These are phyloP conservation scores for Eucera pruinosa DNA, from an alignment of 2,888 invertebrate species.

Conservation along the genomic window DNA sequence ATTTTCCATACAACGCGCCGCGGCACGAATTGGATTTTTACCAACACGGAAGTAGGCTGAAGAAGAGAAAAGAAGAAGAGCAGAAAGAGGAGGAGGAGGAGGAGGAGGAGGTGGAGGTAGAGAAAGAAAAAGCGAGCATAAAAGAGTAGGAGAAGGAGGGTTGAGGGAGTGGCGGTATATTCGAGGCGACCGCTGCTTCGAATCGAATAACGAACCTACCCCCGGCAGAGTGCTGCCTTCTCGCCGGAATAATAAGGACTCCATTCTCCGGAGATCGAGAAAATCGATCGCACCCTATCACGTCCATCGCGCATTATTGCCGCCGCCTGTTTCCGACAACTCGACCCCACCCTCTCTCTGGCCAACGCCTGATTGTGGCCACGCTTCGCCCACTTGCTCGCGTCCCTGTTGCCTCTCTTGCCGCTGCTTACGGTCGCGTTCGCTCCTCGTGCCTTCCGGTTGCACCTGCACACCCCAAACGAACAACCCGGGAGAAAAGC, in stretches of 20 bases:
- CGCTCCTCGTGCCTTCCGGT: conserved; percentile 26
- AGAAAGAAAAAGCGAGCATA: conserved; percentile 12
- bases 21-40: conserved; percentile 64
- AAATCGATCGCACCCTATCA: conserved; percentile 69
- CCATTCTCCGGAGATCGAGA: conserved; percentile 66
- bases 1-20: conserved; percentile 51
- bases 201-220: conserved; percentile 69
- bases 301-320: conserved; percentile 71
- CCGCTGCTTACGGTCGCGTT: conserved; percentile 9
- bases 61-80: conserved; percentile 28
- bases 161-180: conserved; percentile 19
- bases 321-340: conserved; percentile 71
- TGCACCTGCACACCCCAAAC: conserved; percentile 2
- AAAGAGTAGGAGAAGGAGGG: conserved; percentile 21
- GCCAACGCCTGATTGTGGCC: conserved; percentile 57
- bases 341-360: conserved; percentile 21
- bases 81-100: background rate
- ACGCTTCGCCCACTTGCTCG: conserved; percentile 45
- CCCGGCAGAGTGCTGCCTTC: conserved; percentile 40
- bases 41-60: conserved; percentile 56
- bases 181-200: conserved; percentile 53
- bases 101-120: conserved; percentile 29
- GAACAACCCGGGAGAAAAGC: background rate
- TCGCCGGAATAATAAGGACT: conserved; percentile 68
- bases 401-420: conserved; percentile 26